Evolutionary conservation across 2,888 invertebrate genomes (phyloP), one percentile per base, ranked within the genome.

Genomic region (Oxytorus armatus): DNA sequence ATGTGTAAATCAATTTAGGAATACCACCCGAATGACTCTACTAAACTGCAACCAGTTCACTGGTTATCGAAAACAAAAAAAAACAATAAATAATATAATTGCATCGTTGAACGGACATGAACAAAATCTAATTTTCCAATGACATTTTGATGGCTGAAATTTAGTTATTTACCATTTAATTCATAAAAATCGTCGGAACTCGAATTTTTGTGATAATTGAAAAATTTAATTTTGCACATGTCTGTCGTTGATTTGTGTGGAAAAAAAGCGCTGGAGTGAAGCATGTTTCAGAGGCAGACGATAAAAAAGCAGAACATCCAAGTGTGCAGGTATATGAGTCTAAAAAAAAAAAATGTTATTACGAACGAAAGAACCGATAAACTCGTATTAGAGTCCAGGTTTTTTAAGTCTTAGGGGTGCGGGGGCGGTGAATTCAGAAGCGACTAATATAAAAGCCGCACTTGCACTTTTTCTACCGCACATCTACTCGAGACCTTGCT

Each of bases 21-120:
- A 44, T 72, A 36, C 21, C 23, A 39, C 0, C 10, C 29, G 25
- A 42, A 42, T 25, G 11, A 23, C 25, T 33, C 29, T 63, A 75
- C 74, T 39, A 63, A 79, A 79, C 75, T 79, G 79, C 75, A 79
- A 79, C 79, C 73, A 59, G 65, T 69, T 49, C 33, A 63, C 33
- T 55, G 36, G n/a, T 18, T 11, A 61, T 25, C 25, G 29, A 47
- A 33, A 42, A 57, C 8, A 36, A 51, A 16, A 33, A 59, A 59
- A 36, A 42, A 39, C n/a, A n/a, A 29, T 0, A 3, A 33, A 55
- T 7, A 33, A 55, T 10, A 53, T n/a, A 55, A 14, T 5, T 29
- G 16, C 33, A 55, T 29, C 14, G 8, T 18, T 49, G 21, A 49
- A 7, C 18, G 3, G 49, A 49, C 8, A 49, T 49, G 0, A n/a